Evolutionary conservation across 2,113 vertebrate species (phyloP).

Genomic region (Asarcornis scutulata): DNA sequence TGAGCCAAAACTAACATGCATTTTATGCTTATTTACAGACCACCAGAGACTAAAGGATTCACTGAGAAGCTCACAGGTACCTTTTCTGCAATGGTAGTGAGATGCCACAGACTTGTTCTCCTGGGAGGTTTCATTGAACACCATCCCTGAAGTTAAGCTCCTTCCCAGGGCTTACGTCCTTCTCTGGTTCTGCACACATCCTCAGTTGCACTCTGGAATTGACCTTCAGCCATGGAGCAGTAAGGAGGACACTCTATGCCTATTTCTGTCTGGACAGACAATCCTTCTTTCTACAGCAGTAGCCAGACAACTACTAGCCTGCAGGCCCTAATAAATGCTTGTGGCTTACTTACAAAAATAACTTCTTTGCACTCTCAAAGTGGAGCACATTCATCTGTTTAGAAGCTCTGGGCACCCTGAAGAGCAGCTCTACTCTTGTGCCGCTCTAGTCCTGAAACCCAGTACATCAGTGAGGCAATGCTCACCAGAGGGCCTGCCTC

Average conservation of each 20-base stretch:
- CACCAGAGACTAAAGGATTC: constrained; percentile 70
- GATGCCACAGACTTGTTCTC: constrained; percentile 2
- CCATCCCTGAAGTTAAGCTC: neutral
- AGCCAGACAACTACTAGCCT: neutral
- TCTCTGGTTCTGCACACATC: neutral
- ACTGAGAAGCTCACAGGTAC: constrained; percentile 60
- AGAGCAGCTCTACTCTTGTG: neutral
- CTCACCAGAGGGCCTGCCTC: fast-evolving
- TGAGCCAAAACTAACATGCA: constrained; percentile 71
- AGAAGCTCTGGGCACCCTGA: neutral
- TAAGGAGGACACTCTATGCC: neutral
- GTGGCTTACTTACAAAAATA: neutral
- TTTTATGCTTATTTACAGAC: constrained; percentile 73
- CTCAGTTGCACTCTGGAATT: neutral
- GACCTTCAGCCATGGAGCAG: neutral
- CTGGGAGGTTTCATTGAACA: neutral
- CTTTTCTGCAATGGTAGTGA: neutral
- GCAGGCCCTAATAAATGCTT: neutral
- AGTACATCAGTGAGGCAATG: neutral
- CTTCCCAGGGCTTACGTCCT: neutral
- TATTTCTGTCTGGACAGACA: neutral
- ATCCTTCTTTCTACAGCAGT: neutral
- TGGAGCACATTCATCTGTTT: neutral
- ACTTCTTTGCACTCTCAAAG: neutral
- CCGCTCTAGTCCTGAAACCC: neutral